Evolutionary conservation across 2,113 vertebrate species (phyloP), one percentile per base, ranked within the genome.

Genomic region (Peromyscus polionotus): DNA sequence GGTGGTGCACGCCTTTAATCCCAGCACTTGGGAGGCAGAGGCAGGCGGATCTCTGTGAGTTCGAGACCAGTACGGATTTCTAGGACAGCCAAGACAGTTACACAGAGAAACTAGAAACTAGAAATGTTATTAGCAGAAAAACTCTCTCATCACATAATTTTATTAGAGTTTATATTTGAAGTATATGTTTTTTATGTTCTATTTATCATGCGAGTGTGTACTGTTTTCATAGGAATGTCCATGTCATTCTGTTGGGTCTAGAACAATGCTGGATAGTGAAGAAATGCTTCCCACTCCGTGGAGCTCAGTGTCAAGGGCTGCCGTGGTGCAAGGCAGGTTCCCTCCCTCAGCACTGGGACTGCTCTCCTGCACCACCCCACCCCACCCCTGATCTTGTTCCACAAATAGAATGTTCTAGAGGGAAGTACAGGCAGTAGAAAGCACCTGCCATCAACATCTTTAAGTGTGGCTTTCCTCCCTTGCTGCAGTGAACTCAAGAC

Each of bases 161-260:
- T 75, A 63, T 67, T 95, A 79, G 33, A 24, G 9, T 85, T 97
- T 83, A 45, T 79, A 48, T 57, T 93, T 92, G 77, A 94, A 90
- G 86, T 92, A 11, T 54, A 2, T 39, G 13, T 17, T 84, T 48
- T 86, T 17, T 63, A 28, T 33, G 22, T 86, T 75, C 39, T 94
- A 33, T 42, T 2, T 4, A 33, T 67, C 31, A 12, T n/a, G 10
- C 8, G 11, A 19, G 17, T 36, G 11, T 73, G 17, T 51, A 26
- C 10, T 42, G 36, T 95, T 72, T 91, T 90, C 17, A 61, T 33
- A 57, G 36, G 10, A 42, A 17, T 80, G 20, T 36, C 65, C 3
- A 36, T 90, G 93, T 14, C 48, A 5, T 42, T 26, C 11, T 95
- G 33, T 16, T 51, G 70, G 65, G 2, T 45, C 24, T 84, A 10